phyloP scores from a whole-genome alignment of 2,797 vertebrate genomes.

The Alcedo atthis region DNA sequence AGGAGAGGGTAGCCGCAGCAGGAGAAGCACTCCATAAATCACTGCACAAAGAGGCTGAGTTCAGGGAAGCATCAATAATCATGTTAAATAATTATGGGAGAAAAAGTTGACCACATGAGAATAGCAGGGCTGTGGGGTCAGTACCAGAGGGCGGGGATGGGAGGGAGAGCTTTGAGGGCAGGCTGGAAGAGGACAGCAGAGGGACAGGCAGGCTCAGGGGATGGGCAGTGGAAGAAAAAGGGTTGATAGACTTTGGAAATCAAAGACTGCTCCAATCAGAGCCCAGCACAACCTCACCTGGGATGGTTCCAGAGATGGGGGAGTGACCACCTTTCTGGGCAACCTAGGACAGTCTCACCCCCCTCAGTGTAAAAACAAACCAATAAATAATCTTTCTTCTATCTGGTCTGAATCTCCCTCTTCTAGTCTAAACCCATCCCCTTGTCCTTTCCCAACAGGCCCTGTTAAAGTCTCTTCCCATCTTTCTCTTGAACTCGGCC shows the following conservation, averaged over 20 bases:
- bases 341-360: not conserved
- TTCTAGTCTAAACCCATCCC: not conserved
- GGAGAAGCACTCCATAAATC: not conserved
- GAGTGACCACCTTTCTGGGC: not conserved
- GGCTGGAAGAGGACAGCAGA: not conserved
- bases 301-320: not conserved
- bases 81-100: not conserved
- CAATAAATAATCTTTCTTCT: not conserved
- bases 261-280: not conserved
- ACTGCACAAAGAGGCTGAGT: not conserved
- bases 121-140: not conserved
- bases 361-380: not conserved
- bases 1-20: not conserved
- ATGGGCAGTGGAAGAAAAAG: not conserved
- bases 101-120: not conserved
- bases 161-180: not conserved
- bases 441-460: not conserved
- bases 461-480: not conserved
- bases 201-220: not conserved
- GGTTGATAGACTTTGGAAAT: not conserved
- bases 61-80: not conserved
- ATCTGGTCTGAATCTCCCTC: not conserved
- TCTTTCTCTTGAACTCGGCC: not conserved
- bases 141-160: accelerated
- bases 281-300: not conserved